Evolutionary conservation across 2,113 vertebrate genomes (phyloP).

Genomic region (Tupaia chinensis): DNA sequence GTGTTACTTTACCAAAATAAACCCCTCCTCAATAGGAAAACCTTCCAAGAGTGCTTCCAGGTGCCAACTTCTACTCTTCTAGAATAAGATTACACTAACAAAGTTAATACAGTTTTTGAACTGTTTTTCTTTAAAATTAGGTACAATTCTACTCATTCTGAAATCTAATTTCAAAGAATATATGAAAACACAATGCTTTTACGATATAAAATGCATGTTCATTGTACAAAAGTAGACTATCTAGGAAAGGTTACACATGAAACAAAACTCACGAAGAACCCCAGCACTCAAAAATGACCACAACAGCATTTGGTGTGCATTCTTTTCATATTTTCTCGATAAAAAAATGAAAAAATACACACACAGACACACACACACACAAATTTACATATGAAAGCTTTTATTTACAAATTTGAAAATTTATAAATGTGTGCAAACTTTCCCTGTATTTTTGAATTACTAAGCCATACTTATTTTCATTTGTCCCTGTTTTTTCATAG

Average conservation of each 20-base stretch:
- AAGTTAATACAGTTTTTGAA: conserved; percentile 58
- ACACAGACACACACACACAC: not conserved
- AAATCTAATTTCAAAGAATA: conserved; percentile 45
- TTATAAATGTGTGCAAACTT: not conserved
- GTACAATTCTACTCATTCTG: not conserved
- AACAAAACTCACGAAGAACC: not conserved
- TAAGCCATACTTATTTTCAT: conserved; percentile 2
- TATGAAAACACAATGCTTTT: not conserved
- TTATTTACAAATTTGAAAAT: conserved; percentile 20
- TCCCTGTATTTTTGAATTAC: not conserved
- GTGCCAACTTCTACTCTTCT: conserved; percentile 71
- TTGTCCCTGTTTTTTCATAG: not conserved
- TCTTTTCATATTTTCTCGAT: conserved; percentile 9
- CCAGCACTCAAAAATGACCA: not conserved
- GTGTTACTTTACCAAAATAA: conserved; percentile 77
- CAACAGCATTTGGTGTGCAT: not conserved
- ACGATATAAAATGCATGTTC: not conserved
- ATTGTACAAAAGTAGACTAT: not conserved
- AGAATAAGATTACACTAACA: conserved; percentile 70
- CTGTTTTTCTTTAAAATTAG: conserved; percentile 46
- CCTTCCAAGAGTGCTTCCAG: conserved; percentile 56
- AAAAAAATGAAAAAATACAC: not conserved
- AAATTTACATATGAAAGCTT: not conserved
- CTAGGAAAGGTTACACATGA: not conserved
- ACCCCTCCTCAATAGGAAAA: conserved; percentile 65